phyloP scores from a whole-genome alignment of 2,888 invertebrate species.

The Dynastes grantii region DNA sequence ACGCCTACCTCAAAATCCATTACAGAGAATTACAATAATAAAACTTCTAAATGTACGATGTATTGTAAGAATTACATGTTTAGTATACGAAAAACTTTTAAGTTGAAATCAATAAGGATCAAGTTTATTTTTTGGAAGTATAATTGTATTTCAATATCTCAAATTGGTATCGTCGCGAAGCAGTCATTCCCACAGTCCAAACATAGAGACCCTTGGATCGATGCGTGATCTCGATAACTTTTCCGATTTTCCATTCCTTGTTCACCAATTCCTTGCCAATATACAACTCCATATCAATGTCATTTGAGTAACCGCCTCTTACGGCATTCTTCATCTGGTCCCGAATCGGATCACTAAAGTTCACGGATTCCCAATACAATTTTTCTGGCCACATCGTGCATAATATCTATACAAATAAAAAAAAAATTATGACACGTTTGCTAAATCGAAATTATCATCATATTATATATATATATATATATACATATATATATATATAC shows the following conservation, averaged over 20 bases:
- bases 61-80: no score
- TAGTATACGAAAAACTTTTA: no score
- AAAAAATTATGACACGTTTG: no score
- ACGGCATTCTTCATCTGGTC: background rate
- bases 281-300: background rate
- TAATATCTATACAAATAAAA: background rate
- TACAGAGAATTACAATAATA: no score
- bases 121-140: background rate
- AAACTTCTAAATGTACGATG: no score
- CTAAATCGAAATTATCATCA: no score
- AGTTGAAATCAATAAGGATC: no score
- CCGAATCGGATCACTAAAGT: background rate
- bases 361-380: background rate
- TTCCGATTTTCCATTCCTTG: slow-evolving; percentile 1
- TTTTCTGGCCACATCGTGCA: background rate
- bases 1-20: no score
- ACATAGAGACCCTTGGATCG: background rate
- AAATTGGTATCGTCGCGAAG: background rate
- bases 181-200: background rate
- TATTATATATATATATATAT: no score
- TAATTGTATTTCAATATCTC: background rate
- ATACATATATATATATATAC: no score
- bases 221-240: background rate
- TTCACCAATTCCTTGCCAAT: background rate
- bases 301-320: background rate